Percentiles rank a stretch among this genome's conserved stretches.
These are phyloP conservation scores for Agrochola circellaris DNA, from an alignment of 2,888 invertebrate genomes.

Conservation along the genomic window DNA sequence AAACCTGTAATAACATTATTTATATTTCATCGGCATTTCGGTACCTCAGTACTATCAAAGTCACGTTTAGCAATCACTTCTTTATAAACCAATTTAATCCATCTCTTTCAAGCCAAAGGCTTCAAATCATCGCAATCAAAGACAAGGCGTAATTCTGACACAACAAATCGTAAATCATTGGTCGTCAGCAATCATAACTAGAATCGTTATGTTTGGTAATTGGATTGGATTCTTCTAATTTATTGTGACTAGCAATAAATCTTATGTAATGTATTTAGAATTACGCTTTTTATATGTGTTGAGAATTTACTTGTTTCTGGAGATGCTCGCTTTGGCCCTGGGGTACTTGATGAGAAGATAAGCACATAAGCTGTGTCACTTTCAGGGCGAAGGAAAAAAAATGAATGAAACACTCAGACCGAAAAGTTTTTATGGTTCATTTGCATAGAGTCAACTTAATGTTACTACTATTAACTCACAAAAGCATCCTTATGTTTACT, in stretches of 20 bases:
- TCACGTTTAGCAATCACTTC: constrained; percentile 31
- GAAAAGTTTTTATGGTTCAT: not conserved
- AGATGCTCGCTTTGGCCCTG: not conserved
- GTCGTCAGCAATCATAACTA: constrained; percentile 49
- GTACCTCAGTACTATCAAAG: constrained; percentile 36
- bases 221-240: constrained; percentile 42
- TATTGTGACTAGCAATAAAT: constrained; percentile 25
- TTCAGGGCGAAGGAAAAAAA: not conserved
- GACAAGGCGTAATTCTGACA: constrained; percentile 41
- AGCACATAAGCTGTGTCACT: no score
- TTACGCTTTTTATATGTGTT: constrained; percentile 16
- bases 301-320: not conserved
- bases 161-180: constrained; percentile 48
- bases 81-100: constrained; percentile 43
- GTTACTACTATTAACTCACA: not conserved
- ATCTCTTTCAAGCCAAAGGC: constrained; percentile 32
- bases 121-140: constrained; percentile 49
- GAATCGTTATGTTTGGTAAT: constrained; percentile 55
- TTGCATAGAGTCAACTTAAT: not conserved
- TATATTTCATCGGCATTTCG: not conserved
- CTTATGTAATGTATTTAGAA: constrained; percentile 21
- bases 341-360: not conserved
- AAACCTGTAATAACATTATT: constrained; percentile 1
- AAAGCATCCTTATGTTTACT: not conserved
- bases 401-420: not conserved